Percentiles rank a stretch among this genome's conserved stretches.
Evolutionary conservation across 2,113 vertebrate species (phyloP).

Genomic region (Asarcornis scutulata): DNA sequence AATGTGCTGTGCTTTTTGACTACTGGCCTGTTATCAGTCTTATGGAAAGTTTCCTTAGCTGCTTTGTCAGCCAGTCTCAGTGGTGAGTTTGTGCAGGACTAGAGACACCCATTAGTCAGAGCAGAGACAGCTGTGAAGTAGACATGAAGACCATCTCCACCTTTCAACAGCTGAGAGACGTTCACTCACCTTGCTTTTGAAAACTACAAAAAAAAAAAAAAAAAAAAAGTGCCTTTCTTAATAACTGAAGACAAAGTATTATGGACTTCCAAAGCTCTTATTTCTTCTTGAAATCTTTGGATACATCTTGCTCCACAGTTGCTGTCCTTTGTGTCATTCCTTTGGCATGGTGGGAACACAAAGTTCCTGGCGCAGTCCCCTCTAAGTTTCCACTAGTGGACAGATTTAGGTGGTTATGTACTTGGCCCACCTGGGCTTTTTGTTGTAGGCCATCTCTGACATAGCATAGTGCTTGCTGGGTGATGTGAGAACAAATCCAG

Average conservation of each 20-base stretch:
- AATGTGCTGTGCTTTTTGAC: neutral
- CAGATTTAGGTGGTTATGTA: neutral
- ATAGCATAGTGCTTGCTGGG: neutral
- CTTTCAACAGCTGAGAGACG: neutral
- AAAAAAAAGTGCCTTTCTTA: neutral
- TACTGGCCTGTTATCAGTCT: accelerated
- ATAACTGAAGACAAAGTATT: neutral
- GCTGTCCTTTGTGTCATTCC: neutral
- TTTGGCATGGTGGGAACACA: neutral
- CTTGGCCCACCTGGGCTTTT: neutral
- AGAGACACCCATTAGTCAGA: neutral
- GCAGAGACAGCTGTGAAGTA: neutral
- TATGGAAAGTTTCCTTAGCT: neutral
- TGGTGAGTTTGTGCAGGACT: neutral
- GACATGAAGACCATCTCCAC: neutral
- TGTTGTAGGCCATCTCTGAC: neutral
- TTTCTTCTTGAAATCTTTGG: neutral
- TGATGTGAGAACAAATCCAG: neutral
- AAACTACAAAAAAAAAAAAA: neutral
- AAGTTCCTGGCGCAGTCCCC: neutral
- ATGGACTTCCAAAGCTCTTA: neutral
- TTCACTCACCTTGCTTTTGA: neutral
- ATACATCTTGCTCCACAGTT: neutral
- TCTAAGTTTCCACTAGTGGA: neutral
- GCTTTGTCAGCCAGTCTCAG: accelerated